A percentile compares a stretch with the other conserved stretches of the same genome.
These are phyloP conservation scores for Barbus barbus DNA, from an alignment of 2,113 vertebrate genomes.

Conservation along the genomic window DNA sequence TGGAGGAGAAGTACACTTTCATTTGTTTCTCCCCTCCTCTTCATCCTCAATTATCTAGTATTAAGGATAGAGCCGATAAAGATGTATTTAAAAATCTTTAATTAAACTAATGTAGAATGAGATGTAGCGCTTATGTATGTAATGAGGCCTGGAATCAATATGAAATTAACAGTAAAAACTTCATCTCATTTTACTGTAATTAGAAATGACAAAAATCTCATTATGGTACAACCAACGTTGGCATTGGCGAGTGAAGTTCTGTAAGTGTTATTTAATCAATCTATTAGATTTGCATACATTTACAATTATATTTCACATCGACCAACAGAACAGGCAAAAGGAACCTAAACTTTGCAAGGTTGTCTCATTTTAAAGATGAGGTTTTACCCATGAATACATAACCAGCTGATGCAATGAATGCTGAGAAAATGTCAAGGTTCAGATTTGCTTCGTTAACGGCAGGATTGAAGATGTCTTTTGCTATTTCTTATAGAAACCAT, in stretches of 20 bases:
- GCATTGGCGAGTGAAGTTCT: slow-evolving; percentile 12
- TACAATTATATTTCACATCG: no score
- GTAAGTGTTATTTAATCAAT: slow-evolving; percentile 39
- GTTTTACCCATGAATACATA: not conserved
- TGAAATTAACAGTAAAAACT: slow-evolving; percentile 23
- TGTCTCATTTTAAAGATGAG: not conserved
- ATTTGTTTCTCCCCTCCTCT: slow-evolving; percentile 12
- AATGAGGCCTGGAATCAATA: slow-evolving; percentile 67
- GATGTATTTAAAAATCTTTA: slow-evolving; percentile 36
- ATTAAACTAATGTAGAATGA: slow-evolving; percentile 49
- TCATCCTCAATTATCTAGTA: not conserved
- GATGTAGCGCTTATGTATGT: slow-evolving; percentile 64
- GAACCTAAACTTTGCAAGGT: slow-evolving; percentile 6
- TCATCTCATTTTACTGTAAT: slow-evolving; percentile 14
- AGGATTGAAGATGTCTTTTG: not conserved
- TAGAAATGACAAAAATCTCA: slow-evolving; percentile 32
- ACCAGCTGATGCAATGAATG: not conserved
- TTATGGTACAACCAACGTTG: not conserved
- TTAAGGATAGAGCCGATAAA: slow-evolving; percentile 22
- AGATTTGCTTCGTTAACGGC: not conserved
- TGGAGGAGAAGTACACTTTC: not conserved
- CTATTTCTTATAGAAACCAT: not conserved
- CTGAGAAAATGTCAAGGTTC: slow-evolving; percentile 5
- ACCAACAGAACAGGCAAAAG: no score
- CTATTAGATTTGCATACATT: slow-evolving; percentile 21